Evolutionary conservation across 2,888 invertebrate genomes (phyloP).

Genomic region (Saturnia pavonia): DNA sequence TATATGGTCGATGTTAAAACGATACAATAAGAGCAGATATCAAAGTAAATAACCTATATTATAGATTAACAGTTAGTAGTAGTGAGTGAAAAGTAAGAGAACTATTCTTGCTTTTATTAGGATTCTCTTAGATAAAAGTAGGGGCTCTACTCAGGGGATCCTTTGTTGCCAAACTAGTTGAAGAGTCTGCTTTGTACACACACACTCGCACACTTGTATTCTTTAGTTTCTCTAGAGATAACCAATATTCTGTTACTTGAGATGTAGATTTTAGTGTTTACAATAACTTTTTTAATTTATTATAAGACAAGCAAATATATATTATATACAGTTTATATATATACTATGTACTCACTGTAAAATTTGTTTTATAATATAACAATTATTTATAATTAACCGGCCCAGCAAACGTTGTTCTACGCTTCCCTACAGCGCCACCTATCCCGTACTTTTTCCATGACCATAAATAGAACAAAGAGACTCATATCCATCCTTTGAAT

Average conservation of each 20-base stretch:
- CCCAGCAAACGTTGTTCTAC: too few species aligned
- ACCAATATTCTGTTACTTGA: background rate
- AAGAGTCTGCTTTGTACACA: slow-evolving; percentile 43
- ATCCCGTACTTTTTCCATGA: too few species aligned
- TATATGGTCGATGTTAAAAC: too few species aligned
- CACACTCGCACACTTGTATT: slow-evolving; percentile 35
- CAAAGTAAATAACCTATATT: slow-evolving; percentile 10
- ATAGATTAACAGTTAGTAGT: slow-evolving; percentile 23
- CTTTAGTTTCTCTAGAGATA: slow-evolving; percentile 31
- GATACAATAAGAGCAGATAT: too few species aligned
- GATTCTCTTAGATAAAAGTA: slow-evolving; percentile 48
- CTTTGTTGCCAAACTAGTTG: slow-evolving; percentile 63
- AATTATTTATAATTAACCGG: too few species aligned
- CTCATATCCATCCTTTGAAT: too few species aligned
- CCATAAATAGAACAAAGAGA: too few species aligned
- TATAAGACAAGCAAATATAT: too few species aligned
- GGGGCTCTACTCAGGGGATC: slow-evolving; percentile 43
- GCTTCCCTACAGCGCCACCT: too few species aligned
- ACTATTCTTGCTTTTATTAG: slow-evolving; percentile 49
- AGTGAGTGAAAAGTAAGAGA: slow-evolving; percentile 36
- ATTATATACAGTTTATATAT: too few species aligned
- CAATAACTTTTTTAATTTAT: background rate
- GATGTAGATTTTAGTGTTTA: background rate
- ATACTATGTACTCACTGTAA: too few species aligned
- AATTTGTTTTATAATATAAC: too few species aligned